Evolutionary conservation across 2,797 vertebrate genomes (phyloP).

Genomic region (Xerus rutilus): DNA sequence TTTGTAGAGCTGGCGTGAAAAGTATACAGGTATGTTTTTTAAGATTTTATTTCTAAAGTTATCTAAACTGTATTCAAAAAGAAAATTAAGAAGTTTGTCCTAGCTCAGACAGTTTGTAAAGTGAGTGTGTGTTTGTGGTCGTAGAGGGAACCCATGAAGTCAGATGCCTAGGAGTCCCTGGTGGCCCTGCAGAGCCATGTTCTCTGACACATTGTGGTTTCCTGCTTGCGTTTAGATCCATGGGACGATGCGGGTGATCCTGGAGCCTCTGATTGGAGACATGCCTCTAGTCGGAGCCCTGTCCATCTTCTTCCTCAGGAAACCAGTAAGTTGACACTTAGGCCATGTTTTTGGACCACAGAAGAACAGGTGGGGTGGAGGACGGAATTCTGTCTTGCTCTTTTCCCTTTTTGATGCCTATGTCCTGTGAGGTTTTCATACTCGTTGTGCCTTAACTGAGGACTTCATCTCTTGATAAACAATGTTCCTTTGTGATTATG

Average conservation of each 20-base stretch:
- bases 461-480: not conserved
- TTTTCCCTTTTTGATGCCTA: not conserved
- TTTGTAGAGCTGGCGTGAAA: constrained; percentile 98
- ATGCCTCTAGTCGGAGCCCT: constrained; percentile 97
- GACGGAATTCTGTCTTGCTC: not conserved
- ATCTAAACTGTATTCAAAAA: constrained; percentile 16
- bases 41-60: constrained; percentile 41
- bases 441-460: not conserved
- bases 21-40: constrained; percentile 94
- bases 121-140: constrained; percentile 14
- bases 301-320: constrained; percentile 97
- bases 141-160: not conserved
- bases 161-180: not conserved
- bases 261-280: constrained; percentile 97
- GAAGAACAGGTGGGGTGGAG: not conserved
- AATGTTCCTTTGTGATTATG: not conserved
- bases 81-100: not conserved
- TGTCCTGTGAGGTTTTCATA: not conserved
- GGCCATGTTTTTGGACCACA: not conserved
- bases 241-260: constrained; percentile 95
- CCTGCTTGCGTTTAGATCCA: constrained; percentile 90
- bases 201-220: not conserved
- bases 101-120: constrained; percentile 1
- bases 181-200: not conserved
- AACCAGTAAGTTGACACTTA: constrained; percentile 92